Evolutionary conservation across 2,797 vertebrate species (phyloP).

Genomic region (Aplochiton taeniatus): DNA sequence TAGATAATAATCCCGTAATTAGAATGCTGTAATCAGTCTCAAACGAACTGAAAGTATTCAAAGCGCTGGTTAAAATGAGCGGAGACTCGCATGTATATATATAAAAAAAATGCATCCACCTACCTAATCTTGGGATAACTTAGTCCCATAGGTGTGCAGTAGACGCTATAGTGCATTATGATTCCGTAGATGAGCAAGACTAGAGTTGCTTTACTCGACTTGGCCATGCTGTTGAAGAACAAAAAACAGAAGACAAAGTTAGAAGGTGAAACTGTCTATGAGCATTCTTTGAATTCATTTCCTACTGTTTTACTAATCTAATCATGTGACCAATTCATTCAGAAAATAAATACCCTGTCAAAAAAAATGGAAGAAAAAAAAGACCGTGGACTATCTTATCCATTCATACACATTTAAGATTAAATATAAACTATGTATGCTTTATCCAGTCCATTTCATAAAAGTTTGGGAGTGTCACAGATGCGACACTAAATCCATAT

Average conservation of each 20-base stretch:
- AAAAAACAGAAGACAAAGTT: conserved; percentile 44
- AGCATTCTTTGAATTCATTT: conserved; percentile 32
- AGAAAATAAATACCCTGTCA: background rate
- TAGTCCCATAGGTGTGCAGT: conserved; percentile 92
- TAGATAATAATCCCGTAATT: too few relatives aligned
- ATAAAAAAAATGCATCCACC: conserved; percentile 51
- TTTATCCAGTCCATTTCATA: conserved; percentile 31
- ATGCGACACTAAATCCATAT: conserved; percentile 41
- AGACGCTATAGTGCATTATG: conserved; percentile 95
- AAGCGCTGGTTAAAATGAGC: background rate
- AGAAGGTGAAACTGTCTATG: conserved; percentile 42
- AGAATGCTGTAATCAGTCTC: background rate
- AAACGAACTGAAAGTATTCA: background rate
- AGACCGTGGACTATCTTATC: background rate
- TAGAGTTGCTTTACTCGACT: conserved; percentile 93
- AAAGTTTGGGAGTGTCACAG: conserved; percentile 59
- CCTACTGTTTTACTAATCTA: background rate
- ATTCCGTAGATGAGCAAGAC: conserved; percentile 95
- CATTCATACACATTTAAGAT: conserved; percentile 11
- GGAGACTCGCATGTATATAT: too few relatives aligned
- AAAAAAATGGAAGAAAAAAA: background rate
- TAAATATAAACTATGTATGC: conserved; percentile 15
- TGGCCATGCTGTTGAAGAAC: conserved; percentile 86
- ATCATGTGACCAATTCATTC: background rate
- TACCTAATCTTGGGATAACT: conserved; percentile 94